A percentile compares a stretch with the other conserved stretches of the same genome.
phyloP scores from a whole-genome alignment of 2,113 vertebrate genomes.

The Equus przewalskii region DNA sequence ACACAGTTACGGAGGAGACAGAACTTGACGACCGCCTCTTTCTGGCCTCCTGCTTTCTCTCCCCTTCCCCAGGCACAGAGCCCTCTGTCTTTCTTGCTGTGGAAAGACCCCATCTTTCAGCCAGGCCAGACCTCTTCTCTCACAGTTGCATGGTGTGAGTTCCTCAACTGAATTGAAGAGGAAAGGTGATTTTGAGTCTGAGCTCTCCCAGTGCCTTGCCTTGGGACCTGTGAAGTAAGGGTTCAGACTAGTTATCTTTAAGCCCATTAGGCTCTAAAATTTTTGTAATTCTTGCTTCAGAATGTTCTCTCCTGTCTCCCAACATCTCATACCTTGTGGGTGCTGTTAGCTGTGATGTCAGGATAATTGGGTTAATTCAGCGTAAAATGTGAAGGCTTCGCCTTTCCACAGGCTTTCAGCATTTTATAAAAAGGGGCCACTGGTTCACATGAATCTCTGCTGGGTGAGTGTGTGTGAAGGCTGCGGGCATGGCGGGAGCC shows the following conservation, averaged over 20 bases:
- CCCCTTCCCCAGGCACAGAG: neutral
- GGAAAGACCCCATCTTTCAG: neutral
- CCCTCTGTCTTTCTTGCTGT: neutral
- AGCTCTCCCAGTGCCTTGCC: neutral
- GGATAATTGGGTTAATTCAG: neutral
- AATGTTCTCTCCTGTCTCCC: neutral
- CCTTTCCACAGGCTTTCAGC: neutral
- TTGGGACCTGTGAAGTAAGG: neutral
- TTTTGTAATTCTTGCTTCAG: neutral
- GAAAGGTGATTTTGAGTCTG: neutral
- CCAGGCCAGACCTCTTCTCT: neutral
- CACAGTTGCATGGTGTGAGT: neutral
- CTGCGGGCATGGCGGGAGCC: neutral
- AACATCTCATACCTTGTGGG: neutral
- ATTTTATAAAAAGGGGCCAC: neutral
- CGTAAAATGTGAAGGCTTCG: constrained; percentile 16
- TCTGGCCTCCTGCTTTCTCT: neutral
- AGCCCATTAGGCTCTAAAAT: neutral
- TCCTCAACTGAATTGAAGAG: neutral
- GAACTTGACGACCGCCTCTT: neutral
- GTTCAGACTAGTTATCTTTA: neutral
- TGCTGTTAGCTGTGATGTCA: neutral
- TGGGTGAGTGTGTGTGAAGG: neutral
- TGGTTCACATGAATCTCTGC: neutral
- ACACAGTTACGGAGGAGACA: neutral